Conservation (phyloP, 2,113 vertebrate species). For the Vidua chalybeata region DNA sequence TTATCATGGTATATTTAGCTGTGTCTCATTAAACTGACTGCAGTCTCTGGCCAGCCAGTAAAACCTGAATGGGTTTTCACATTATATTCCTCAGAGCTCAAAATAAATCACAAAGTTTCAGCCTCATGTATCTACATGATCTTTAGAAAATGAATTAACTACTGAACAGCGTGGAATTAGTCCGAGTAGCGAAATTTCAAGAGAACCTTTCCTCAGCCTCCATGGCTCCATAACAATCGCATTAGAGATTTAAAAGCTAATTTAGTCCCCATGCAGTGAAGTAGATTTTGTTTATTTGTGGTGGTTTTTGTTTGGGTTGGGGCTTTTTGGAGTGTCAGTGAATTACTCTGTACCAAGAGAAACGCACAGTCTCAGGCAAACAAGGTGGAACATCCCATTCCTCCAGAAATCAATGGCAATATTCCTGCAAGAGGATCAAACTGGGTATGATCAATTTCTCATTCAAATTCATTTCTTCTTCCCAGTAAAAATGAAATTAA, state of each 20-base stretch:
- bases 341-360: neutral
- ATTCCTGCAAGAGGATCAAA: neutral
- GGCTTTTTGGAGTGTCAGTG: neutral
- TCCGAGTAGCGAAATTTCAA: neutral
- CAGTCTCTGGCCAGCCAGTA: neutral
- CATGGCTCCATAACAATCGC: neutral
- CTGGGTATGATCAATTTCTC: neutral
- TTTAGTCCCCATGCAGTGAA: neutral
- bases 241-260: neutral
- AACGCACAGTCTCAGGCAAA: neutral
- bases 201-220: neutral
- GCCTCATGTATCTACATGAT: neutral
- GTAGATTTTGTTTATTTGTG: neutral
- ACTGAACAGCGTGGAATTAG: neutral
- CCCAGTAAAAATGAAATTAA: neutral
- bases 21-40: slow-evolving; percentile 21
- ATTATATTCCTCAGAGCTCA: slow-evolving; percentile 32
- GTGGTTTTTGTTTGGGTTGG: neutral
- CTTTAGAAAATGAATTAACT: neutral
- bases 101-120: slow-evolving; percentile 28
- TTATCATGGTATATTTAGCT: slow-evolving; percentile 24
- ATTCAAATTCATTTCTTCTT: neutral
- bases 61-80: slow-evolving; percentile 25
- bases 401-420: neutral
- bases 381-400: neutral